These are phyloP conservation scores for Chloroclystis v-ata DNA, from an alignment of 2,888 invertebrate species.

Conservation along the genomic window DNA sequence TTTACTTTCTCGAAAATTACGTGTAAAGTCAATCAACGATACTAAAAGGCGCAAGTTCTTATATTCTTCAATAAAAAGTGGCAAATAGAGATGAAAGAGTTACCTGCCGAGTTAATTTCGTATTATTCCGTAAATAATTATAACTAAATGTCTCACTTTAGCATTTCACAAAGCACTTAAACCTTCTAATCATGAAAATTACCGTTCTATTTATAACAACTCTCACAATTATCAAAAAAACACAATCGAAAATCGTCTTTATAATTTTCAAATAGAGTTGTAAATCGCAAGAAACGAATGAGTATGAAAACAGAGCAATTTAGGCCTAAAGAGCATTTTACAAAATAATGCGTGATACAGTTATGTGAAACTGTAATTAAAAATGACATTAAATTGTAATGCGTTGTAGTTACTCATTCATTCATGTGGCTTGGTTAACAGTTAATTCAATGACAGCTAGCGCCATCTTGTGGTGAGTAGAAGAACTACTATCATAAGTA, in stretches of 20 bases:
- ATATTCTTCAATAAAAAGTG: no score
- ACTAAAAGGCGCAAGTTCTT: no score
- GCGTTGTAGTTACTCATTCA: conserved; percentile 8
- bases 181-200: conserved; percentile 2
- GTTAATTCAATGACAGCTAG: conserved; percentile 16
- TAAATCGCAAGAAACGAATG: background rate
- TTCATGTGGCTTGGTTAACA: background rate
- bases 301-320: conserved; percentile 12
- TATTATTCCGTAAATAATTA: background rate
- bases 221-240: conserved; percentile 1
- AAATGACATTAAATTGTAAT: conserved; percentile 14
- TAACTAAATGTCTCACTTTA: background rate
- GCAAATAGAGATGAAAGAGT: background rate
- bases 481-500: conserved; percentile 26
- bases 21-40: no score
- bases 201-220: conserved; percentile 6
- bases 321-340: conserved; percentile 3
- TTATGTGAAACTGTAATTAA: conserved; percentile 14
- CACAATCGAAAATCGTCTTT: conserved; percentile 3
- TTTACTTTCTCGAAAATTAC: no score
- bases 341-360: conserved; percentile 9
- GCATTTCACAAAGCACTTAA: background rate
- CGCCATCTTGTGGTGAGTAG: conserved; percentile 51
- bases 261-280: background rate
- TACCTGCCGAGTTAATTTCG: no score